Evolutionary conservation across 2,888 invertebrate species (phyloP), one percentile per base, ranked within the genome.

Genomic region (Drosophila peninsularis): DNA sequence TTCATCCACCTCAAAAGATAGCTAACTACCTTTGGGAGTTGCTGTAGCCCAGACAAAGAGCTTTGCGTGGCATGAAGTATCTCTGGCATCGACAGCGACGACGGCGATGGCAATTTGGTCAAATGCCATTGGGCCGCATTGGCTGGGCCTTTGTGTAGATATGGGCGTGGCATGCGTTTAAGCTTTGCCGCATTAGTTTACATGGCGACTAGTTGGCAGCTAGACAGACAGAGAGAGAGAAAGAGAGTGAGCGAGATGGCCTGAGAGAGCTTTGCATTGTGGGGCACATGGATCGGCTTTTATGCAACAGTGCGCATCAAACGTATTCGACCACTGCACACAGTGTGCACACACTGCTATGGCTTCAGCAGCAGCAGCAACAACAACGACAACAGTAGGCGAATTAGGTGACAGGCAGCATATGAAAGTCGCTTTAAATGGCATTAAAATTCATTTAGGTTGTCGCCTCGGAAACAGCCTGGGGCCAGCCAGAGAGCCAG

Each of bases 401-500:
- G 37, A 56, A 63, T 37, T 61, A 62, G 56, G 24, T 50, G 65
- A 61, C 56, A 66, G 71, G 49, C 63, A 82, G 71, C 71, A 79
- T 71, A 77, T 79, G 86, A 76, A 85, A 85, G 62, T 76, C 70
- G 67, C 77, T 82, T 77, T 71, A 77, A 75, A 86, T 54, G 71
- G 87, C 81, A 83, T 88, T 88, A 83, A 83, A 86, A 88, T 86
- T 83, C 84, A 83, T 83, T 89, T 83, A 83, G 75, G 77, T 71
- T 79, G 74, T 58, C 80, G 49, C 47, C 53, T 55, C 55, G 45
- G 34, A 30, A 73, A 58, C 67, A 61, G 61, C 66, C 66, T 17
- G 36, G 50, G 36, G 50, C 49, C 49, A 49, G 11, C 3, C 47
- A 50, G 30, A 19, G 30, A n/a, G 14, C n/a, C 14, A 30, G 10